Conservation (phyloP, 1,140 invertebrate species). For the Dendroctonus ponderosae region DNA sequence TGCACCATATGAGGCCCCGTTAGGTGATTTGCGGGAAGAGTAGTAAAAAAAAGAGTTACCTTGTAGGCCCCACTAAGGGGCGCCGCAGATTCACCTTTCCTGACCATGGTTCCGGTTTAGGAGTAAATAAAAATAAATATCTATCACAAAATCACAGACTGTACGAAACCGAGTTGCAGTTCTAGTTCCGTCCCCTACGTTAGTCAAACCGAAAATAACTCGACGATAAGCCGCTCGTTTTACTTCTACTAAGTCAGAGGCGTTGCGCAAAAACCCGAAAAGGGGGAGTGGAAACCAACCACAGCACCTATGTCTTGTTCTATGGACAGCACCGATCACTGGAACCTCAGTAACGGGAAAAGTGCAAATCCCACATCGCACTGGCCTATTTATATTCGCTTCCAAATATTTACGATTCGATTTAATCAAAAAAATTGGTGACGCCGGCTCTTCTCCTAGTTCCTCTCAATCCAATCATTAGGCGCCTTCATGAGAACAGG, state of each 20-base stretch:
- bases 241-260: background rate
- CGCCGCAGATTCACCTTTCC: constrained; percentile 26
- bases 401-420: no score
- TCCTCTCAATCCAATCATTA: no score
- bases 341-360: no score
- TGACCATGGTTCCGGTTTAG: constrained; percentile 30
- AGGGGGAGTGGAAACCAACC: background rate
- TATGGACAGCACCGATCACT: no score
- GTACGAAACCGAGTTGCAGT: constrained; percentile 7
- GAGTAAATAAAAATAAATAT: constrained; percentile 15
- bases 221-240: no score
- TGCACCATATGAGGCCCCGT: no score
- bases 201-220: constrained; percentile 32
- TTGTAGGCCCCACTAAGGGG: constrained; percentile 40
- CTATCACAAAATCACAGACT: constrained; percentile 37
- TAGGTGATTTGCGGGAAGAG: constrained; percentile 4
- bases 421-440: no score
- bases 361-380: no score
- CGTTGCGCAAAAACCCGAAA: background rate
- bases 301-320: no score
- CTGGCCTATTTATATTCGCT: no score
- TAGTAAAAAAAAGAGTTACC: constrained; percentile 36
- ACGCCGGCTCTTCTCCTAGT: no score
- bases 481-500: no score
- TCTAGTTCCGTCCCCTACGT: constrained; percentile 19